Evolutionary conservation across 1,140 invertebrate genomes (phyloP), one percentile per base, ranked within the genome.

Genomic region (Zaprionus davidi): DNA sequence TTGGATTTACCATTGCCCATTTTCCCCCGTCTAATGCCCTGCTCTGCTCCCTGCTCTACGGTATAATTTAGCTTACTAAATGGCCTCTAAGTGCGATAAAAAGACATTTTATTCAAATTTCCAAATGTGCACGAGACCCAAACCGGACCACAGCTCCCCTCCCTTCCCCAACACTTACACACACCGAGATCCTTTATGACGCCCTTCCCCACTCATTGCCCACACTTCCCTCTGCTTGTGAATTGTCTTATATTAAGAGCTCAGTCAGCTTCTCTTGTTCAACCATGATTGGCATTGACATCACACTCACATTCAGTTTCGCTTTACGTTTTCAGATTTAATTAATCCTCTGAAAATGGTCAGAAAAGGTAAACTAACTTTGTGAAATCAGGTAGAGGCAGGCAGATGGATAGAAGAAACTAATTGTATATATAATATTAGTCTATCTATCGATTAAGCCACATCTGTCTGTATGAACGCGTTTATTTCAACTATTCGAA

Each of bases 41-140:
- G 15, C 36, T 7, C 20, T 49, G 46, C 20, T 5, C 11, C 7
- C 31, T 11, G 72, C 77, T 78, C 76, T 71, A 58, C 59, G 72
- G 74, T 83, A 87, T 87, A 88, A 88, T 87, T 87, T 87, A 88
- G 81, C 73, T 84, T 76, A 87, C 83, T 86, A 78, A 88, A 86
- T 86, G 83, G 84, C 84, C 80, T 86, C 84, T 83, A 83, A 88
- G 83, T 88, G 83, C 83, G 84, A 87, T 87, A 87, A 87, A 87
- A 83, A 82, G 72, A 88, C 84, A 88, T 88, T 87, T 88, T 87
- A 87, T 81, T 80, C 82, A 88, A 88, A 87, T 84, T 84, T 84
- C 74, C 63, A 81, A 85, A 85, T 68, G 69, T 71, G 59, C 41
- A 17, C 2, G 41, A 46, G 41, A 46, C 41, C 41, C n/a, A 17